Evolutionary conservation across 2,888 invertebrate genomes (phyloP), one percentile per base, ranked within the genome.

Genomic region (Zygogramma bicolorata): DNA sequence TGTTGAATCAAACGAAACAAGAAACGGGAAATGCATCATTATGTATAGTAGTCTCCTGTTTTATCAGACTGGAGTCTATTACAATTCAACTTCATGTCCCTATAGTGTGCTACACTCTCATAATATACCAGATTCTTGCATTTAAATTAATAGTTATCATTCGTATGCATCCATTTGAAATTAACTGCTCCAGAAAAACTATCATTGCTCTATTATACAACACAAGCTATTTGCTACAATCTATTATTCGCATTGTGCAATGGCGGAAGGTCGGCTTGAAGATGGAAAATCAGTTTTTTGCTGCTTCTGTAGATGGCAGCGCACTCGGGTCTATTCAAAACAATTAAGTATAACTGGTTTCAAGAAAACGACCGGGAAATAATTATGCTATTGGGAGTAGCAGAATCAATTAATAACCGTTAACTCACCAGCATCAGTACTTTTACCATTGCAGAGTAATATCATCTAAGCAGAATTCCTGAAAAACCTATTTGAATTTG

Each of bases 201-300:
- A 73, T 74, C 78, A 81, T 79, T 79, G 80, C 79, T 79, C 79
- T 78, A 79, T 79, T 79, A 79, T 77, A 75, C 78, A 74, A 69
- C 73, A 38, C 40, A 59, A 75, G 69, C 68, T 73, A 79, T 79
- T 75, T 75, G 75, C 75, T 66, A 68, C 72, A 75, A 77, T 77
- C 74, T 76, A 76, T 75, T 76, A 71, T 74, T 74, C 70, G 74
- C 71, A 78, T 77, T 76, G 75, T 73, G 73, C 68, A 75, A 80
- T 79, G 77, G 78, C 80, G 77, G 78, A 59, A 78, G 73, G 70
- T 42, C 65, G 40, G 67, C 63, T 75, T 76, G 62, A 74, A 74
- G 65, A 77, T 71, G 77, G 74, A 77, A 77, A 76, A 76, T 75
- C 63, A 29, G 66, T 78, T 80, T 79, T 78, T 78, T 79, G 77